Base-by-base conservation (phyloP, 2,888 invertebrate species). In the Rotaria socialis region DNA sequence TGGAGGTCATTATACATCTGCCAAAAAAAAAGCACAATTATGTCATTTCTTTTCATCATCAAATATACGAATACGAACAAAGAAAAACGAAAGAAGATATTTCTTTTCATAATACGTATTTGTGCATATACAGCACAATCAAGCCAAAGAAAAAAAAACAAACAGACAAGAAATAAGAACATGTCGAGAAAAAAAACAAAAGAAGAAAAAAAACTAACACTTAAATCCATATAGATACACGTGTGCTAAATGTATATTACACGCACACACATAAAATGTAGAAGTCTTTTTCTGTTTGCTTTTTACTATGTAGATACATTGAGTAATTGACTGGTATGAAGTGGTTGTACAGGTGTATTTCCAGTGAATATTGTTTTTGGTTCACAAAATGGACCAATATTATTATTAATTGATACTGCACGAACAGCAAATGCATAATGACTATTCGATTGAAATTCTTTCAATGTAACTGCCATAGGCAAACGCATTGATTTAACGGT, bases 391-490 rank as follows among this genome's bases (percentile, higher is more conserved):
- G 43, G 80, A 80, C 80, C 80, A 0, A 80, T 43, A n/a, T 43
- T 43, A 47, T 43, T 80, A 11, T 14, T 24, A 47, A n/a, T 47
- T 80, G 80, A 80, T 14, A 80, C 47, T 24, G 41, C 80, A 4
- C 80, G 80, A 47, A 80, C 80, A 80, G 80, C 80, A 80, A 80
- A 80, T n/a, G 80, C 80, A 80, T 80, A 80, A 47, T 80, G 24
- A 47, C 80, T 80, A 47, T 80, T 80, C 3, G 80, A 47, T 80
- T 80, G 80, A 47, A 80, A 80, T 47, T 80, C 80, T 80, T 80
- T 80, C 11, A 80, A 16, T 14, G 80, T 80, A 10, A 80, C 80
- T 24, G 80, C 80, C 80, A 80, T 80, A 19, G 80, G 80, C 47
- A 80, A 80, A 47, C 80, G 80, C 80, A 80, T 80, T 0, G 47